Evolutionary conservation across 2,888 invertebrate genomes (phyloP), one percentile per base, ranked within the genome.

Genomic region (Marronus borbonicus): DNA sequence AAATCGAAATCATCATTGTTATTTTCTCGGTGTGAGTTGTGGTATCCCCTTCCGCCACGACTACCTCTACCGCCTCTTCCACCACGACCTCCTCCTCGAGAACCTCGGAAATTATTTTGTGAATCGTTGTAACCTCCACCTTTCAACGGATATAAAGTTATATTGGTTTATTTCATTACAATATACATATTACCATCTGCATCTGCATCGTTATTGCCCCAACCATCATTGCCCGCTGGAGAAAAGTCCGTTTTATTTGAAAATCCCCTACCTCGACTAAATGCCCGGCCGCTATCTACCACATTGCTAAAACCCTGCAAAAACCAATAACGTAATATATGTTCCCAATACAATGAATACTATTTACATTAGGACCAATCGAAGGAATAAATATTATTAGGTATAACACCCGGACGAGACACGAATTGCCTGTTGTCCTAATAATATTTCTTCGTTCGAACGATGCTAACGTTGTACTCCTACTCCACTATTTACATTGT

Each of bases 21-120:
- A 0, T 83, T 81, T 14, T 83, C 78, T 24, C 84, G 77, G 7
- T 81, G 80, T 17, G 78, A 80, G 44, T 81, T 79, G 52, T 82
- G 78, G 55, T 82, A 81, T 17, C 81, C 80, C 52, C 78, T 80
- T 20, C 80, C 75, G 28, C 81, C 79, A 12, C 83, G 81, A 49
- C 81, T 79, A 24, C 82, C 80, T 17, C 78, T 64, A 49, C 75
- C 81, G 17, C 78, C 80, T 80, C 82, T 39, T 17, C 31, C 31
- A 20, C 75, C 79, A 44, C 76, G 72, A 17, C 77, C 78, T 10
- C 77, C 60, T 14, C 72, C 60, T 12, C 72, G 60, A 17, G 70
- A 58, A 17, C 60, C 72, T 7, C 72, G 70, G 50, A 76, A 75
- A 39, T 58, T 74, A 62, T 70, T 39, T 14, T 76, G 72, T 12